Evolutionary conservation across 2,797 vertebrate species (phyloP).

Genomic region (Tadarida brasiliensis): DNA sequence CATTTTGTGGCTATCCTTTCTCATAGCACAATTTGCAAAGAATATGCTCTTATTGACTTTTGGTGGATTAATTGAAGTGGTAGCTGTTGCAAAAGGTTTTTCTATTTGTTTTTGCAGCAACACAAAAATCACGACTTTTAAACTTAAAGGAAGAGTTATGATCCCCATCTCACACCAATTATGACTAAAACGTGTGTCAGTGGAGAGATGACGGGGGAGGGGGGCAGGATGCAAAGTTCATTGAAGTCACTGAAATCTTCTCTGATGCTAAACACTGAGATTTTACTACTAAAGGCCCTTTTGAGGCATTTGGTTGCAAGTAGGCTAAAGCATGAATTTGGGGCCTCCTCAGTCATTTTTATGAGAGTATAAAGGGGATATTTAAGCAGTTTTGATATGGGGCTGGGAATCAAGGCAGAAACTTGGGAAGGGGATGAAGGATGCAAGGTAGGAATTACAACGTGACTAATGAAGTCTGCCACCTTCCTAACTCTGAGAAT

Average conservation of each 20-base stretch:
- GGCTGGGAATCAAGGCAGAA: not conserved
- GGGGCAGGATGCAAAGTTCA: fast-evolving
- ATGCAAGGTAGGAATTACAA: fast-evolving
- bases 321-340: not conserved
- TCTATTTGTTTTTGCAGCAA: not conserved
- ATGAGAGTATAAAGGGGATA: not conserved
- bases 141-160: not conserved
- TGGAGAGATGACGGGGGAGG: not conserved
- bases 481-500: not conserved
- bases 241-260: not conserved
- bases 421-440: not conserved
- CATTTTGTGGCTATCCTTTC: not conserved
- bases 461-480: fast-evolving
- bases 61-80: not conserved
- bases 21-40: too few relatives aligned
- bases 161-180: not conserved
- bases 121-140: not conserved
- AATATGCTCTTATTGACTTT: not conserved
- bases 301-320: not conserved
- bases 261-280: not conserved
- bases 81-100: not conserved
- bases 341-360: not conserved
- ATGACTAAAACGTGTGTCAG: not conserved
- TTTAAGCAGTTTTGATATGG: not conserved
- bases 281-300: not conserved